Evolutionary conservation across 2,797 vertebrate genomes (phyloP).

Genomic region (Chloroceryle amazona): DNA sequence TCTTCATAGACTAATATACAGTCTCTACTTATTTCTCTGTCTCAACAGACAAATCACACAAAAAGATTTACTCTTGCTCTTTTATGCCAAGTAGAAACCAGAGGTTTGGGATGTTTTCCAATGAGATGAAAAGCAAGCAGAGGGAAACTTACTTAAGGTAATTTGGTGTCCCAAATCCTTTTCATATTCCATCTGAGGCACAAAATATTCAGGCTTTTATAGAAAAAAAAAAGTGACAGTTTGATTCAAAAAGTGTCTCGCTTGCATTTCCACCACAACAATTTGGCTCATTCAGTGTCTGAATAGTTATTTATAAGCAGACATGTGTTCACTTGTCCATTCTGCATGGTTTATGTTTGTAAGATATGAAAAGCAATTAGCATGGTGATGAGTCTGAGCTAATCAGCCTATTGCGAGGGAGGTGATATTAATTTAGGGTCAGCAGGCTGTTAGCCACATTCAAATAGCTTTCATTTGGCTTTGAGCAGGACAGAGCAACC

Average conservation of each 20-base stretch:
- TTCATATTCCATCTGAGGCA: neutral
- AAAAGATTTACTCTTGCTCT: neutral
- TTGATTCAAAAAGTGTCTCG: neutral
- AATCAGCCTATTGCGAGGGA: neutral
- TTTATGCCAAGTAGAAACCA: neutral
- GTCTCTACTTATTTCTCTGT: neutral
- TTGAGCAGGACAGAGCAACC: neutral
- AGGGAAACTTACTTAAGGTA: neutral
- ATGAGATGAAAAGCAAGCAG: neutral
- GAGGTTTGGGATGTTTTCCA: constrained; percentile 18
- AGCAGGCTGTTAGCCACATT: neutral
- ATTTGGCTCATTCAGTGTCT: neutral
- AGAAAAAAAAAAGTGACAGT: neutral
- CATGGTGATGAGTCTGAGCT: constrained; percentile 20
- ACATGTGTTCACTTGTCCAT: constrained; percentile 35
- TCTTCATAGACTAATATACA: constrained; percentile 31
- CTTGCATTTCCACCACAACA: neutral
- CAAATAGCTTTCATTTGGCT: neutral
- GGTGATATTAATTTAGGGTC: neutral
- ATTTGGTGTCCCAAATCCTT: neutral
- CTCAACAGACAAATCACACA: neutral
- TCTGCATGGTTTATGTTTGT: neutral
- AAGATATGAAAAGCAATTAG: constrained; percentile 43
- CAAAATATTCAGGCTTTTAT: neutral
- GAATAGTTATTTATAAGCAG: constrained; percentile 40